Conservation (phyloP, 2,113 vertebrate species). For the Notothenia coriiceps region DNA sequence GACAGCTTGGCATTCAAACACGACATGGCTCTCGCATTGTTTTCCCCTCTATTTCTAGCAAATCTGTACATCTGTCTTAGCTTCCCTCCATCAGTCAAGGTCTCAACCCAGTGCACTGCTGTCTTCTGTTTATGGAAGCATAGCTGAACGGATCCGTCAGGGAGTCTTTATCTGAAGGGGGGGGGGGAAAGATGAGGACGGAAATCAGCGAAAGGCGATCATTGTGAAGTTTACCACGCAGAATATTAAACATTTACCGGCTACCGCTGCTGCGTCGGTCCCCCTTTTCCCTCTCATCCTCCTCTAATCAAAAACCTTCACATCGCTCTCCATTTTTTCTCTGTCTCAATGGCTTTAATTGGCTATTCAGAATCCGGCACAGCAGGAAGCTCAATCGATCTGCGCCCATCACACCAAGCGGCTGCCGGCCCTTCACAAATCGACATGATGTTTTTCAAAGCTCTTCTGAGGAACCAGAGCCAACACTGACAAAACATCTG, state of each 20-base stretch:
- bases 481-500: conserved; percentile 74
- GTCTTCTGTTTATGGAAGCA: conserved; percentile 54
- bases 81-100: conserved; percentile 69
- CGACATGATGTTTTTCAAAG: conserved; percentile 45
- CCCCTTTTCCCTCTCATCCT: conserved; percentile 19
- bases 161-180: conserved; percentile 47
- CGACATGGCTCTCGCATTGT: conserved; percentile 36
- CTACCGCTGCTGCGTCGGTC: conserved; percentile 16
- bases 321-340: conserved; percentile 16
- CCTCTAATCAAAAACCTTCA: conserved; percentile 49
- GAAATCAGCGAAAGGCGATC: conserved; percentile 7
- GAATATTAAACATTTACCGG: conserved; percentile 58
- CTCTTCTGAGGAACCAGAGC: conserved; percentile 30
- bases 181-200: conserved; percentile 30
- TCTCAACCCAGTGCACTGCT: conserved; percentile 56
- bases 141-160: conserved; percentile 48
- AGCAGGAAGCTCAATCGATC: conserved; percentile 58
- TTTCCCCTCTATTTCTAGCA: conserved; percentile 38
- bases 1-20: conserved; percentile 38
- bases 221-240: conserved; percentile 22
- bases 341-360: conserved; percentile 71
- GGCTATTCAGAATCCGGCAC: conserved; percentile 65
- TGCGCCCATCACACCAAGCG: conserved; percentile 60
- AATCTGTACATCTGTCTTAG: conserved; percentile 69
- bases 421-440: conserved; percentile 51